Evolutionary conservation across 2,797 vertebrate genomes (phyloP).

Genomic region (Syncerus caffer): DNA sequence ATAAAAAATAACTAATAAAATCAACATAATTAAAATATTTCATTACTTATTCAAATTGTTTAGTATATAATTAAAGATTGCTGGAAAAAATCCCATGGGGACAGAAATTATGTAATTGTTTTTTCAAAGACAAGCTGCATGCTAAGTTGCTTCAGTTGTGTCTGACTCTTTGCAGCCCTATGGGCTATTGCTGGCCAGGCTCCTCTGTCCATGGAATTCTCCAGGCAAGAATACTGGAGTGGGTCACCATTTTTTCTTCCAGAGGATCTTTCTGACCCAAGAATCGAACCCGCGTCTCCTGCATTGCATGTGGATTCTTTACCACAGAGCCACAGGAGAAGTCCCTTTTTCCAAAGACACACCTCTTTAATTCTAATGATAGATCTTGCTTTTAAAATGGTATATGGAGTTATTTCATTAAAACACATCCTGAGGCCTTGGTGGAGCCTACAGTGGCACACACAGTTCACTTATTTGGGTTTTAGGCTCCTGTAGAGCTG

Average conservation of each 20-base stretch:
- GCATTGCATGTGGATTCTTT: neutral
- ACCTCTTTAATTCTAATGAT: neutral
- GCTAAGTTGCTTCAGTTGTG: neutral
- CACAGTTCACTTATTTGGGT: neutral
- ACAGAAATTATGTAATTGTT: neutral
- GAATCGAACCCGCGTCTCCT: neutral
- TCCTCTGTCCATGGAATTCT: neutral
- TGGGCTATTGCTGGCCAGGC: neutral
- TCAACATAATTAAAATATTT: neutral
- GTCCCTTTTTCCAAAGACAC: neutral
- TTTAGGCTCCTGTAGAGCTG: neutral
- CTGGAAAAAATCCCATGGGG: neutral
- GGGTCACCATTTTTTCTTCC: neutral
- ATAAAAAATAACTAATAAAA: neutral
- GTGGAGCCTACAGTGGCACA: neutral
- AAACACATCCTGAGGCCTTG: neutral
- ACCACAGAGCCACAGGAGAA: neutral
- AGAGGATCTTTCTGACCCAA: neutral
- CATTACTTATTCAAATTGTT: constrained; percentile 7
- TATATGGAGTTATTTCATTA: neutral
- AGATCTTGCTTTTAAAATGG: neutral
- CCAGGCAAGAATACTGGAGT: neutral
- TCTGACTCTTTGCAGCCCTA: neutral
- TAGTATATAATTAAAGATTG: neutral
- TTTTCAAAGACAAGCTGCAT: neutral